Evolutionary conservation across 2,888 invertebrate species (phyloP), one percentile per base, ranked within the genome.

Genomic region (Himalopsyche anomala): DNA sequence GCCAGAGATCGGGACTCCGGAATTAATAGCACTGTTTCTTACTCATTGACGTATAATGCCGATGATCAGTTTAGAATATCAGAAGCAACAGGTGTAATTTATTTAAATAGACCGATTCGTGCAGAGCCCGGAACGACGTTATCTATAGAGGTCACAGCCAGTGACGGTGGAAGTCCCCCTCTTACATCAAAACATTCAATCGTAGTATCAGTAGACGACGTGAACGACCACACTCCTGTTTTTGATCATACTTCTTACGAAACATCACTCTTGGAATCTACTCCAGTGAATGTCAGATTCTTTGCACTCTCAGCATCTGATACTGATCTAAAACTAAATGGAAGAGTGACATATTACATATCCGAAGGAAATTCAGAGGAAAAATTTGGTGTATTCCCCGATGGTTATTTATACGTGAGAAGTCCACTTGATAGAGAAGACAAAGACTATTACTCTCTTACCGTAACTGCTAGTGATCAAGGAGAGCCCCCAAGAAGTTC

Each of bases 181-280:
- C 92, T 98, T 82, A 95, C 96, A 28, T 96, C 97, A 0, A 96
- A 95, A 89, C 96, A 97, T 89, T 94, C 94, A 9, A 94, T 98
- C 80, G 93, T 94, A 45, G 94, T 97, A 74, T 94, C 94, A 38
- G 94, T 98, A 87, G 95, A 95, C 89, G 98, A 99, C 91, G 97
- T 98, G 3, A 99, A 99, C 91, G 98, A 99, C 91, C 98, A 99
- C 90, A 98, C 98, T 0, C 99, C 99, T 12, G 96, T 97, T 4
- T 99, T 99, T 91, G 97, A 97, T 91, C 96, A 97, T 89, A 96
- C 96, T 0, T 97, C 96, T 19, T 99, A 98, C 91, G 98, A 99
- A 93, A 97, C 98, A 4, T 98, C 98, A 1, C 91, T 99, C 83
- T 92, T 96, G 8, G 99, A 99, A 92, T 97, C 98, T 0, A 97